These are phyloP conservation scores for Drosophila birchii DNA, from an alignment of 2,888 invertebrate genomes.

Conservation along the genomic window DNA sequence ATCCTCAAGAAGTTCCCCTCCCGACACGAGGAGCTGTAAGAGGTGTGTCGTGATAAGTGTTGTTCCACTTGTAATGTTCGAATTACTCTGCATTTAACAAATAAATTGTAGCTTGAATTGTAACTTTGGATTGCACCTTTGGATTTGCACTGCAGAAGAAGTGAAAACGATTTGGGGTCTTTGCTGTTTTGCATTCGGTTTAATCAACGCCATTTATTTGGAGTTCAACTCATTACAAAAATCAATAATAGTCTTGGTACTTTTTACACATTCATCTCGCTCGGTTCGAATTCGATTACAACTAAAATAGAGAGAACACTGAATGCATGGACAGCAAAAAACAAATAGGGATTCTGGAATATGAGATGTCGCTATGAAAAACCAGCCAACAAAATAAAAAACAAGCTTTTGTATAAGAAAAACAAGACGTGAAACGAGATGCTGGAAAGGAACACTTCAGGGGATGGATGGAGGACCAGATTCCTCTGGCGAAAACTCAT, in stretches of 20 bases:
- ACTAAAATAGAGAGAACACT: conserved; percentile 29
- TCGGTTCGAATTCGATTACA: conserved; percentile 31
- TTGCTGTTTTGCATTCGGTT: conserved; percentile 74
- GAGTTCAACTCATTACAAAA: conserved; percentile 59
- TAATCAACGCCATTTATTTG: conserved; percentile 72
- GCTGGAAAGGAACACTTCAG: conserved; percentile 37
- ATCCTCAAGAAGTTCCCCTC: conserved; percentile 93
- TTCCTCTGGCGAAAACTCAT: conserved; percentile 18
- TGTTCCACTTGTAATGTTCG: conserved; percentile 19
- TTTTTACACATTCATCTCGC: conserved; percentile 22
- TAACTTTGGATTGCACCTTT: not conserved
- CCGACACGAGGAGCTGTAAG: conserved; percentile 91
- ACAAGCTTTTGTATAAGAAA: conserved; percentile 28
- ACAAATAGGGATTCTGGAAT: conserved; percentile 26
- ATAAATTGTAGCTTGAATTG: conserved; percentile 52
- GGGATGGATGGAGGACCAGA: conserved; percentile 14
- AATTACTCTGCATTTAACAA: conserved; percentile 48
- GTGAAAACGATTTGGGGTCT: conserved; percentile 25
- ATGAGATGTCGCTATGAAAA: conserved; percentile 30
- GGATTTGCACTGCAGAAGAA: conserved; percentile 33
- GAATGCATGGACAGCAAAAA: conserved; percentile 74
- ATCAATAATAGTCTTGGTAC: conserved; percentile 38
- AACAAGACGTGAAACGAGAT: conserved; percentile 36
- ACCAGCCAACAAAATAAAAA: conserved; percentile 37
- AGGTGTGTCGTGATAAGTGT: not conserved